These are phyloP conservation scores for Heliopora coerulea DNA, from an alignment of 92 coral and sea anemone species.

Conservation along the genomic window DNA sequence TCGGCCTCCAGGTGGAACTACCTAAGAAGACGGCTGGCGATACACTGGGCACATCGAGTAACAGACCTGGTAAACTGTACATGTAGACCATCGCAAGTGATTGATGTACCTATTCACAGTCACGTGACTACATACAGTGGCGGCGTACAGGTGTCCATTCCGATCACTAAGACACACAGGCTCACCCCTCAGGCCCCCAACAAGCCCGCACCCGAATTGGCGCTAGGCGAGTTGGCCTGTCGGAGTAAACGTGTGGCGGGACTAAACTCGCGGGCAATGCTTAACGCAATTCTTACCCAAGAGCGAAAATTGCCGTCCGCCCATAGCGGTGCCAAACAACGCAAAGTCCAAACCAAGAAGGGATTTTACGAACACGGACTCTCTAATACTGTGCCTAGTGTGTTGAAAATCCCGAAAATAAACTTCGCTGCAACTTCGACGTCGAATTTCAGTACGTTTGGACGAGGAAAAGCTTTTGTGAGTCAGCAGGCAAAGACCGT, in stretches of 20 bases:
- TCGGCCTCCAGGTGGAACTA: conserved; percentile 88
- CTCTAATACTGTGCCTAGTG: conserved; percentile 33
- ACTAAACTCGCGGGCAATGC: conserved; percentile 91
- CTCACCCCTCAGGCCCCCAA: conserved; percentile 88
- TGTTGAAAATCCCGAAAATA: conserved; percentile 86
- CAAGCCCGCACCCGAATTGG: conserved; percentile 79
- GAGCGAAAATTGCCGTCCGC: conserved; percentile 70
- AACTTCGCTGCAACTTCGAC: conserved; percentile 99
- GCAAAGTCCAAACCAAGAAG: conserved; percentile 12
- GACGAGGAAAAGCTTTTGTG: conserved; percentile 79
- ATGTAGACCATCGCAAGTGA: conserved; percentile 16
- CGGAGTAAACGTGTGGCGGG: conserved; percentile 86
- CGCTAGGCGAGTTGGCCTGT: conserved; percentile 75
- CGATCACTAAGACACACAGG: conserved; percentile 91
- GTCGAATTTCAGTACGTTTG: conserved; percentile 79
- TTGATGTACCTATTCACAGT: conserved; percentile 88
- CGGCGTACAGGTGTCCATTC: conserved; percentile 58
- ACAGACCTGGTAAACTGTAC: conserved; percentile 14
- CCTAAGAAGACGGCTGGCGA: conserved; percentile 30
- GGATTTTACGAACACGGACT: conserved; percentile 27
- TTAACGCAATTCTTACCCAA: conserved; percentile 74
- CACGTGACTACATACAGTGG: conserved; percentile 74
- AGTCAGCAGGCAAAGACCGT: conserved; percentile 51
- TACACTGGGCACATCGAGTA: conserved; percentile 46
- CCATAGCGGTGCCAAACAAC: not conserved